These are phyloP conservation scores for Drosophila nigricruria DNA, from an alignment of 2,888 invertebrate genomes.

Conservation along the genomic window DNA sequence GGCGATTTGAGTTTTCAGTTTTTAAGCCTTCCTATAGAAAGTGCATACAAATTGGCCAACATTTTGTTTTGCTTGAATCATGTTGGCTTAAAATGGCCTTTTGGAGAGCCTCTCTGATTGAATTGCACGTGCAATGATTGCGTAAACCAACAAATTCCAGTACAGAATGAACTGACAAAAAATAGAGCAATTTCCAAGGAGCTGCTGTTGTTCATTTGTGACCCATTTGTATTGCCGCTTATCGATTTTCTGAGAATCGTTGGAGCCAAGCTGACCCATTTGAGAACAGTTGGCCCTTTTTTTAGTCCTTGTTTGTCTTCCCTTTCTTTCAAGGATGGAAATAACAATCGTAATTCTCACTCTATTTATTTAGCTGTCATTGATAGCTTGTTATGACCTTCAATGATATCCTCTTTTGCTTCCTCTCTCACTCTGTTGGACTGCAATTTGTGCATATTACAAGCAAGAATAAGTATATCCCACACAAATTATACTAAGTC, in stretches of 20 bases:
- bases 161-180: not conserved
- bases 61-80: slow-evolving; percentile 2
- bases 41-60: slow-evolving; percentile 26
- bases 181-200: not conserved
- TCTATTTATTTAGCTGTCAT: slow-evolving; percentile 8
- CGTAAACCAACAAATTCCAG: not conserved
- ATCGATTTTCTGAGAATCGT: slow-evolving; percentile 35
- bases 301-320: not conserved
- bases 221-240: slow-evolving; percentile 25
- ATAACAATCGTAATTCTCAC: slow-evolving; percentile 5
- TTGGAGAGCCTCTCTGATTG: slow-evolving; percentile 2
- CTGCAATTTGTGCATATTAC: not conserved
- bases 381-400: slow-evolving; percentile 2
- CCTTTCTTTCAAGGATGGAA: not conserved
- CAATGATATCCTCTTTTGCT: not conserved
- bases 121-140: not conserved
- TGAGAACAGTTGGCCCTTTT: slow-evolving; percentile 17
- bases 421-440: not conserved
- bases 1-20: slow-evolving; percentile 4
- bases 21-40: slow-evolving; percentile 12
- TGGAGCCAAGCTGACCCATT: slow-evolving; percentile 19
- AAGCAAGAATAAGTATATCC: not conserved
- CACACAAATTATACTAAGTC: slow-evolving; percentile 26
- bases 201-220: slow-evolving; percentile 3
- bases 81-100: not conserved